Conservation (phyloP, 1,140 invertebrate genomes). For the Phenacoccus solenopsis region DNA sequence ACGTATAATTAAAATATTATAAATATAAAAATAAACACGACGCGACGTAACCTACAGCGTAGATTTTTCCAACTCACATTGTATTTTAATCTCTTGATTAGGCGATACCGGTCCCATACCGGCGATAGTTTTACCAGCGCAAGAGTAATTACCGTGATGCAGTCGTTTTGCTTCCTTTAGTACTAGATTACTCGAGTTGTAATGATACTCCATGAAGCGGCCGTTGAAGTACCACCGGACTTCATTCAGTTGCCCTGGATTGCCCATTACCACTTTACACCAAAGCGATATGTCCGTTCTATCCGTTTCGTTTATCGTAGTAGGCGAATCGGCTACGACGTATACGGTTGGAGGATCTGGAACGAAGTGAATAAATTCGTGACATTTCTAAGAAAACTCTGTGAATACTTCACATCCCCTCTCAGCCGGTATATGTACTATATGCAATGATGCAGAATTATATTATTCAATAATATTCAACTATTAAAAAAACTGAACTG, state of each 20-base stretch:
- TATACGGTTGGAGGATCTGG: conserved; percentile 62
- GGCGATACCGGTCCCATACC: conserved; percentile 67
- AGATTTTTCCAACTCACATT: conserved; percentile 54
- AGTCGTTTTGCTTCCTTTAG: conserved; percentile 64
- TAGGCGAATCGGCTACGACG: conserved; percentile 57
- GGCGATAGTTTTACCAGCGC: conserved; percentile 75
- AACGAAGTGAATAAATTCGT: no score
- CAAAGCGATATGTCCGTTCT: conserved; percentile 64
- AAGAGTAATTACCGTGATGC: conserved; percentile 85
- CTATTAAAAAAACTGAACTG: no score
- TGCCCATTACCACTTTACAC: conserved; percentile 57
- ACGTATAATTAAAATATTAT: conserved; percentile 16
- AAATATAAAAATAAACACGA: conserved; percentile 19
- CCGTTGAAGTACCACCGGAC: conserved; percentile 68
- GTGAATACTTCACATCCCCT: no score
- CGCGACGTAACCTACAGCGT: not conserved
- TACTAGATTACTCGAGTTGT: conserved; percentile 60
- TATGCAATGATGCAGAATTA: no score
- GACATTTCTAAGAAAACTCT: no score
- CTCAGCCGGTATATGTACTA: no score
- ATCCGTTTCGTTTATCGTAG: conserved; percentile 64
- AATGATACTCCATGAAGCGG: conserved; percentile 62
- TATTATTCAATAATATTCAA: no score
- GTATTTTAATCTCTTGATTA: conserved; percentile 55
- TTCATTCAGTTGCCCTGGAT: conserved; percentile 39